phyloP scores from a whole-genome alignment of 2,888 invertebrate genomes.

The Magallana nippona region DNA sequence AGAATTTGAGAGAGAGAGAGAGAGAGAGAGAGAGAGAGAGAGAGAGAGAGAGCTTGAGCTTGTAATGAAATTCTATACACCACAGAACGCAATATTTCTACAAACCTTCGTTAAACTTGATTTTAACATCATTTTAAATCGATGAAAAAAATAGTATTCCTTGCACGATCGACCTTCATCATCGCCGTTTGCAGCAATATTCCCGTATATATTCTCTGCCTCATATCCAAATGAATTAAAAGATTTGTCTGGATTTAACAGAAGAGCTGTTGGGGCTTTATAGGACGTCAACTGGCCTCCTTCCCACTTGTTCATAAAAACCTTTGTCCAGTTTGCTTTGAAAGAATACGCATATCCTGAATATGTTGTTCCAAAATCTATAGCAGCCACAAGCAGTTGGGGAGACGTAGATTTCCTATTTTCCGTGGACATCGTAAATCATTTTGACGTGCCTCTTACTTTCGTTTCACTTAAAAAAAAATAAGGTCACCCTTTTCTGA shows the following conservation, averaged over 20 bases:
- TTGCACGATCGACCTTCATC: neutral
- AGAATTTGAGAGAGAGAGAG: too few relatives aligned
- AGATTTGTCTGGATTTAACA: neutral
- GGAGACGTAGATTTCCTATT: neutral
- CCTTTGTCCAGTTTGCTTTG: neutral
- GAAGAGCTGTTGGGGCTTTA: neutral
- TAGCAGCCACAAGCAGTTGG: neutral
- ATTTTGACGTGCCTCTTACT: too few relatives aligned
- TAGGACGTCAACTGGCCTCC: neutral
- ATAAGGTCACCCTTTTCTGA: too few relatives aligned
- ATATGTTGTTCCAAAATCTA: slow-evolving; percentile 8
- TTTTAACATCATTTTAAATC: neutral
- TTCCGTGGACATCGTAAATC: neutral
- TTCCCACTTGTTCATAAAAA: neutral
- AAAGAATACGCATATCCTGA: neutral
- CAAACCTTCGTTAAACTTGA: too few relatives aligned
- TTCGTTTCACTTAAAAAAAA: too few relatives aligned
- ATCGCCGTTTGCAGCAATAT: neutral
- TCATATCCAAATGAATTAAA: neutral
- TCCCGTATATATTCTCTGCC: neutral
- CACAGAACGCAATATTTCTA: too few relatives aligned
- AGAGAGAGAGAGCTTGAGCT: too few relatives aligned
- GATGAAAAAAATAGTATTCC: neutral
- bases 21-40: too few relatives aligned
- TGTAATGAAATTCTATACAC: too few relatives aligned